phyloP scores from a whole-genome alignment of 2,888 invertebrate genomes.

The Cosmia pyralina region DNA sequence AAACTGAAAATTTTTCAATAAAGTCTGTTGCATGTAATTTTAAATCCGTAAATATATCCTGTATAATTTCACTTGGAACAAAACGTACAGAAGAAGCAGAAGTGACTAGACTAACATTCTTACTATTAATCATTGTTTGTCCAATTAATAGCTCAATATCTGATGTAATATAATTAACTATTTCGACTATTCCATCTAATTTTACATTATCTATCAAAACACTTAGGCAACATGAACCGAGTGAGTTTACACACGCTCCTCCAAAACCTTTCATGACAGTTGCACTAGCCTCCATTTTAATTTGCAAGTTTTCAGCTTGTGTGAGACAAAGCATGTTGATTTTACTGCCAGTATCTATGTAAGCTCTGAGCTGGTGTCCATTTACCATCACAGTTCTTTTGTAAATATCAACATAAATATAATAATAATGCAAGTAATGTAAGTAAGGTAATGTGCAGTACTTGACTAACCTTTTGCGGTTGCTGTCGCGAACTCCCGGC shows the following conservation, averaged over 20 bases:
- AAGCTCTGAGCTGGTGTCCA: constrained; percentile 9
- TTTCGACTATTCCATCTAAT: no score
- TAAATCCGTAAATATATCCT: background rate
- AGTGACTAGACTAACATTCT: constrained; percentile 20
- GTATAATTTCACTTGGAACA: constrained; percentile 2
- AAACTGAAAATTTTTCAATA: background rate
- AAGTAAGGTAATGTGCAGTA: constrained; percentile 6
- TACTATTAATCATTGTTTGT: constrained; percentile 10
- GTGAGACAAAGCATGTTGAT: constrained; percentile 29
- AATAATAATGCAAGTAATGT: no score
- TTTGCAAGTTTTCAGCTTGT: constrained; percentile 7
- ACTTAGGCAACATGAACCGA: constrained; percentile 3
- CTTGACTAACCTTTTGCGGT: constrained; percentile 10
- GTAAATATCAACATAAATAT: constrained; percentile 16
- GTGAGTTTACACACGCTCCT: constrained; percentile 22
- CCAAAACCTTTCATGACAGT: constrained; percentile 33
- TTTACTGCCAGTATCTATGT: constrained; percentile 39
- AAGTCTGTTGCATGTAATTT: background rate
- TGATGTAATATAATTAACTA: no score
- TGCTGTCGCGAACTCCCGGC: background rate
- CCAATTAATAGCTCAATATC: no score
- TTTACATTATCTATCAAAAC: no score
- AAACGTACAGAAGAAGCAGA: constrained; percentile 7
- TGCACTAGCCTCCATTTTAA: background rate
- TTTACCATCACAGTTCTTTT: constrained; percentile 18